Base-by-base conservation (phyloP, 2,797 vertebrate genomes). In the Paguma larvata region DNA sequence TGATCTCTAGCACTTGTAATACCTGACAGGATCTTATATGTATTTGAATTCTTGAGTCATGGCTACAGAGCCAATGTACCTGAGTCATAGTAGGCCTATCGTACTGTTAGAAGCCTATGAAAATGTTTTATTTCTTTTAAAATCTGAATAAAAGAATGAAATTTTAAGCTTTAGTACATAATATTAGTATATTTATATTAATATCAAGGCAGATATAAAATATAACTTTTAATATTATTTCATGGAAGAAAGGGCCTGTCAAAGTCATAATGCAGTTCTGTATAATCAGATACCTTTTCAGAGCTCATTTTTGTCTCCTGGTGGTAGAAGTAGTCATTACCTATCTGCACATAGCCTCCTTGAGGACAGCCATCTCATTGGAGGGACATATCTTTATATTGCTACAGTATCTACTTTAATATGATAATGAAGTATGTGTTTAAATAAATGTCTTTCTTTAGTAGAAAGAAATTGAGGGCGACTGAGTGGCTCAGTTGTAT, bases 91-190 rank as follows among this genome's bases (percentile, higher is more conserved):
- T 18, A 51, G 14, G 0, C 12, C 27, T 19, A 16, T 21, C 5
- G 25, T 38, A 70, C 73, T 32, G n/a, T 53, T 75, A 97, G 59
- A 15, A 91, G 2, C 9, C 25, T 38, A 85, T 38, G 12, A 48
- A 67, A 91, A 77, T 56, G 23, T 72, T 75, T 91, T 16, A 56
- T 89, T 85, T 85, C 32, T 89, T 53, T 91, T 77, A 56, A 95
- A 84, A 65, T 70, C 0, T 23, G 15, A 80, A 48, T 65, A 46
- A 65, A 75, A 34, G 6, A 19, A 15, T 59, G 9, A 44, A 59
- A 3, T 53, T 93, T 85, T 25, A 48, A 13, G 30, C 56, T 89
- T 88, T 56, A 38, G 41, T 34, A 34, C 4, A 34, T 38, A 65
- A 44, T 51, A 48, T n/a, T 46, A 48, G 12, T 44, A 21, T 59